phyloP scores from a whole-genome alignment of 2,888 invertebrate genomes.

The Sussaba pulchella region DNA sequence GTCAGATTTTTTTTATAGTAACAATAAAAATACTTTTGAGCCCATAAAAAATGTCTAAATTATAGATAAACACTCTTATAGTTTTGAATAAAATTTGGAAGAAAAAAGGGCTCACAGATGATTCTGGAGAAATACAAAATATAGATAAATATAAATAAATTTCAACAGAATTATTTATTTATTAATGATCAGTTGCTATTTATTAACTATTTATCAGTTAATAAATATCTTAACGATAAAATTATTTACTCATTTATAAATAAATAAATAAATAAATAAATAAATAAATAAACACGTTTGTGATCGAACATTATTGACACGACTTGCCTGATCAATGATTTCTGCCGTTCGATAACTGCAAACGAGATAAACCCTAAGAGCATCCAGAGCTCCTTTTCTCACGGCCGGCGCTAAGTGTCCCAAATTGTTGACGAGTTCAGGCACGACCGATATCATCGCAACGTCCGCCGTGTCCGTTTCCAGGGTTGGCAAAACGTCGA shows the following conservation, averaged over 20 bases:
- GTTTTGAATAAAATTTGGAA: not conserved
- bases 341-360: slow-evolving; percentile 89
- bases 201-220: not conserved
- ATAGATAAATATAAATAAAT: too few relatives aligned
- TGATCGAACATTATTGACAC: too few relatives aligned
- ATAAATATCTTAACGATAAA: not conserved
- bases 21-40: not conserved
- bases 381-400: slow-evolving; percentile 92
- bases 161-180: too few relatives aligned
- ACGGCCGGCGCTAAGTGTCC: slow-evolving; percentile 93
- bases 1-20: too few relatives aligned
- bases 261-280: too few relatives aligned
- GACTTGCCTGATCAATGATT: slow-evolving; percentile 87
- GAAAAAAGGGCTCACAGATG: not conserved
- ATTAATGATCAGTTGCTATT: too few relatives aligned
- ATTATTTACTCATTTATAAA: not conserved
- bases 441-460: slow-evolving; percentile 87
- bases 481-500: slow-evolving; percentile 91
- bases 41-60: not conserved
- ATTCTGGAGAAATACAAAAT: not conserved
- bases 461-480: slow-evolving; percentile 87
- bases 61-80: too few relatives aligned
- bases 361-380: slow-evolving; percentile 90
- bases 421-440: slow-evolving; percentile 91
- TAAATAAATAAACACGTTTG: too few relatives aligned